Conservation (phyloP, 92 coral and sea anemone genomes). For the Phenganax marumi region DNA sequence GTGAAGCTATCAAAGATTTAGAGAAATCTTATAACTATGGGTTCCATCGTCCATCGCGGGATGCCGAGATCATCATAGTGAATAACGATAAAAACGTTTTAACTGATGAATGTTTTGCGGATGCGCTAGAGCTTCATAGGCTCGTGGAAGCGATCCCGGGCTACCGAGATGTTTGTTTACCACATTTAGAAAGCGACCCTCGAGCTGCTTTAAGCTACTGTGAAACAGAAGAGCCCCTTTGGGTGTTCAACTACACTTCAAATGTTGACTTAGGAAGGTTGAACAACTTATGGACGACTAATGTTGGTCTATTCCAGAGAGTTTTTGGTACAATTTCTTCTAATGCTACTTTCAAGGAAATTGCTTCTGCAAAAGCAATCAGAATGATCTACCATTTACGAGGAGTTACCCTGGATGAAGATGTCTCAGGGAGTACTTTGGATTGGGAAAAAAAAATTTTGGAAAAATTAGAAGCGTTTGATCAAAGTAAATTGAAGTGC, state of each 20-base stretch:
- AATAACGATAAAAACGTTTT: constrained; percentile 48
- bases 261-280: neutral
- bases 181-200: neutral
- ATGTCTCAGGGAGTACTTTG: constrained; percentile 22
- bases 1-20: constrained; percentile 69
- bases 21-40: constrained; percentile 53
- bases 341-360: constrained; percentile 9
- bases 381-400: constrained; percentile 42
- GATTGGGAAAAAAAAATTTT: constrained; percentile 67
- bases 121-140: constrained; percentile 51
- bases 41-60: constrained; percentile 35
- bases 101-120: constrained; percentile 51
- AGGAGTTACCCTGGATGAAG: constrained; percentile 39
- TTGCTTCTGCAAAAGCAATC: constrained; percentile 49
- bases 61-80: constrained; percentile 46
- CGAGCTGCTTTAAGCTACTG: neutral
- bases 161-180: constrained; percentile 48
- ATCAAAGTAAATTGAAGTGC: constrained; percentile 23
- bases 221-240: constrained; percentile 9
- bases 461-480: constrained; percentile 48
- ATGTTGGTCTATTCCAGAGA: neutral
- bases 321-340: neutral
- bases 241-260: constrained; percentile 10
- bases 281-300: neutral
- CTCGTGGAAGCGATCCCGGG: neutral